Conservation (phyloP, 2,888 invertebrate species). For the Protodeltote pygarga region DNA sequence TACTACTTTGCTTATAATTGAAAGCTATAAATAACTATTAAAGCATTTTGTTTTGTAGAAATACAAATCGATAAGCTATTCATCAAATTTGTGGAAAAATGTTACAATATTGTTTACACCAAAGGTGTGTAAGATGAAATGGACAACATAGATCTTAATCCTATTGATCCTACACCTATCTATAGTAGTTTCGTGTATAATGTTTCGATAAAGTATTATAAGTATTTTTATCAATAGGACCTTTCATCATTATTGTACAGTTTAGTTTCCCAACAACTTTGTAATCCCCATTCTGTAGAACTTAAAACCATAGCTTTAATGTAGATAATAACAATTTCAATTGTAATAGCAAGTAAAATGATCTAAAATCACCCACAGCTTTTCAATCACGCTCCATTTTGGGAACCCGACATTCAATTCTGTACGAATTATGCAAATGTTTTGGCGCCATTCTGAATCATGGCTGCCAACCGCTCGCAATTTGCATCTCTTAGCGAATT, state of each 20-base stretch:
- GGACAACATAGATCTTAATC: too few species aligned
- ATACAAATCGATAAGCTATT: too few species aligned
- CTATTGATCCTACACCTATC: too few species aligned
- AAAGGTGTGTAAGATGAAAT: too few species aligned
- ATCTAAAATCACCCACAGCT: slow-evolving; percentile 60
- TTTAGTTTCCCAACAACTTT: slow-evolving; percentile 1
- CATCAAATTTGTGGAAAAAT: too few species aligned
- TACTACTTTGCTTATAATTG: too few species aligned
- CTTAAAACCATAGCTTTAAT: slow-evolving; percentile 28
- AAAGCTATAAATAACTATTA: too few species aligned
- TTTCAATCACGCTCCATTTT: slow-evolving; percentile 73
- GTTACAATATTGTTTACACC: too few species aligned
- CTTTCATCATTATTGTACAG: not conserved
- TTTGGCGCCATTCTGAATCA: slow-evolving; percentile 81
- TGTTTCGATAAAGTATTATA: not conserved
- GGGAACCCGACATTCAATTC: slow-evolving; percentile 68
- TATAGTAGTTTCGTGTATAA: too few species aligned
- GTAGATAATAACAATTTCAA: slow-evolving; percentile 26
- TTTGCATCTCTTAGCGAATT: slow-evolving; percentile 82
- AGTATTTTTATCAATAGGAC: not conserved
- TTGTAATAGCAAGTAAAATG: slow-evolving; percentile 52
- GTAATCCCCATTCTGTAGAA: slow-evolving; percentile 5
- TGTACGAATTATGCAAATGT: slow-evolving; percentile 79
- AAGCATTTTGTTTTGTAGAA: too few species aligned
- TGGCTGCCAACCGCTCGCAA: slow-evolving; percentile 79